phyloP scores from a whole-genome alignment of 1,140 invertebrate genomes.

The Drosophila sp. region DNA sequence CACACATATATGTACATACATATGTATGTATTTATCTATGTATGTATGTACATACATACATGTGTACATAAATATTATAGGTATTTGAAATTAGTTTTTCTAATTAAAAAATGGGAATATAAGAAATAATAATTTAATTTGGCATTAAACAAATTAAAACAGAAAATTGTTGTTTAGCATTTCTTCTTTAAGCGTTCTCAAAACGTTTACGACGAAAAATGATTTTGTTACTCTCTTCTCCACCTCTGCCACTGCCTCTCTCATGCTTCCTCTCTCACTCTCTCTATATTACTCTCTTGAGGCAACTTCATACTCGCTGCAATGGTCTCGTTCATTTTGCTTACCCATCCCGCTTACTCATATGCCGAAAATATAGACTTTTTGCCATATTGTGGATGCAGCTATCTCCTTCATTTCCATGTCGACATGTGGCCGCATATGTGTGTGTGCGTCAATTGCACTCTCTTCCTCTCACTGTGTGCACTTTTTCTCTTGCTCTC shows the following conservation, averaged over 20 bases:
- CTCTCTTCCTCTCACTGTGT: slow-evolving; percentile 20
- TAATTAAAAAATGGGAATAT: background rate
- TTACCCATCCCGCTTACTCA: background rate
- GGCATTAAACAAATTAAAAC: slow-evolving; percentile 9
- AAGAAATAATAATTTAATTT: background rate
- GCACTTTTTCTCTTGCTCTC: slow-evolving; percentile 16
- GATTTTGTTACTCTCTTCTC: slow-evolving; percentile 1
- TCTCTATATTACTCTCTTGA: background rate
- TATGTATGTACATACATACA: slow-evolving; percentile 20
- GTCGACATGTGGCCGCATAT: slow-evolving; percentile 41
- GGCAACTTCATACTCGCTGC: background rate
- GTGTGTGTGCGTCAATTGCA: slow-evolving; percentile 39
- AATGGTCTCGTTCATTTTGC: background rate
- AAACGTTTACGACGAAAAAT: slow-evolving; percentile 10
- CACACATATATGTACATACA: slow-evolving; percentile 12
- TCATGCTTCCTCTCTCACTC: background rate
- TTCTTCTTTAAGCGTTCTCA: slow-evolving; percentile 3
- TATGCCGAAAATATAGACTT: background rate
- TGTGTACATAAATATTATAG: slow-evolving; percentile 12
- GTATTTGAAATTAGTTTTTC: background rate
- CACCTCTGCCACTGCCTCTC: background rate
- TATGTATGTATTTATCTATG: slow-evolving; percentile 11
- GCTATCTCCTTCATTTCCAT: slow-evolving; percentile 54
- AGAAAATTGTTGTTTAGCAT: slow-evolving; percentile 5
- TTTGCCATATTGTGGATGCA: slow-evolving; percentile 8